A percentile compares a stretch with the other conserved stretches of the same genome.
Conservation (phyloP, 64 coral and sea anemone species). For the Catalaphyllia jardinei region DNA sequence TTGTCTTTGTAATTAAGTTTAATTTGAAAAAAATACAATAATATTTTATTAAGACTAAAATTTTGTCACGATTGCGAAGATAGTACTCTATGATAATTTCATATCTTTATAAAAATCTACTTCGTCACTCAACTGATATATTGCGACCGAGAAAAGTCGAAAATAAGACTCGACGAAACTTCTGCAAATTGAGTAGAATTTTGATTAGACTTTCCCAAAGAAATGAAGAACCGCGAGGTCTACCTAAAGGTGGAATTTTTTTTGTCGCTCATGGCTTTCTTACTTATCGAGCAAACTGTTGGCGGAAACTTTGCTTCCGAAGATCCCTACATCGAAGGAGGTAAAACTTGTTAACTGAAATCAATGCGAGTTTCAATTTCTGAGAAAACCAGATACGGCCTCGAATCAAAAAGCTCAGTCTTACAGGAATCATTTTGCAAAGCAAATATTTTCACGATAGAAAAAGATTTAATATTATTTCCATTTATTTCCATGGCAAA, state of each 20-base stretch:
- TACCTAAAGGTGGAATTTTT: neutral
- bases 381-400: too few relatives aligned
- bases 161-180: neutral
- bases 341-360: neutral
- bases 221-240: neutral
- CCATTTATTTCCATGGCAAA: too few relatives aligned
- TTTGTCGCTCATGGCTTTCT: neutral
- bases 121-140: too few relatives aligned
- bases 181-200: neutral
- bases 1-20: neutral
- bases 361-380: neutral
- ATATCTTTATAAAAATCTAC: too few relatives aligned
- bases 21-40: neutral
- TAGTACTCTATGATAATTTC: too few relatives aligned
- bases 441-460: too few relatives aligned
- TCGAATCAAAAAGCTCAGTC: too few relatives aligned
- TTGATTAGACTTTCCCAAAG: neutral
- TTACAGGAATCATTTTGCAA: too few relatives aligned
- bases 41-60: neutral
- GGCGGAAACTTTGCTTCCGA: neutral
- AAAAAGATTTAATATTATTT: too few relatives aligned
- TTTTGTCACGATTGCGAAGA: neutral
- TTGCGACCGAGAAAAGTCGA: neutral
- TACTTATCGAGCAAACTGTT: neutral
- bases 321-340: slow-evolving; percentile 20